Base-by-base conservation (phyloP, 2,888 invertebrate genomes). In the Mamestra brassicae region DNA sequence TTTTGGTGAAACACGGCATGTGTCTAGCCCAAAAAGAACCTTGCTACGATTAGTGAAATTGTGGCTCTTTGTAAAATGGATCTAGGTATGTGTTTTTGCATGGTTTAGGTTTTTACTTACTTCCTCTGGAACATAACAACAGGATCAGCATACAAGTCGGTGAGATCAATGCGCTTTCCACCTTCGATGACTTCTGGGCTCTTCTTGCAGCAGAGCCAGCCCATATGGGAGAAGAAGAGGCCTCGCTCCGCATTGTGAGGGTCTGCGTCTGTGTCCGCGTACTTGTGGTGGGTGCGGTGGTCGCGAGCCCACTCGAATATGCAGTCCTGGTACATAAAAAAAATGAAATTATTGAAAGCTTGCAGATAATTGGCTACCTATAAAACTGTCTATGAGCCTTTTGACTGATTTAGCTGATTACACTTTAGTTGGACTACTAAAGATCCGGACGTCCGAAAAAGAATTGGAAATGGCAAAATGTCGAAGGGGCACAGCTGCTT, bases 191-290 rank as follows among this genome's bases (percentile, higher is more conserved):
- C 99, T 88, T 99, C 98, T 0, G 98, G 98, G 91, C 99, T 98
- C 92, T 99, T 99, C 89, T 97, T 98, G 85, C 98, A 97, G 94
- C 99, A 97, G 71, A 99, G 96, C 99, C 99, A 99, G 66, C 99
- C 99, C 95, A 99, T 98, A 92, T 99, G 99, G 0, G 99, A 98
- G 96, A 99, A 99, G 97, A 99, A 99, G 93, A 99, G 98, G 1
- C 99, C 99, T 71, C 99, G 97, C 65, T 97, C 97, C 0, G 98
- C 97, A 89, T 99, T 99, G 93, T 99, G 99, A 0, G 99, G 99
- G 94, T 99, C 99, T 0, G 98, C 99, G 90, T 98, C 97, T 0
- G 98, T 98, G 91, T 98, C 98, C 0, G 98, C 98, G 94, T 98
- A 99, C 92, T 99, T 99, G 95, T 99, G 99, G 92, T 99, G 99